Percentiles rank a stretch among this genome's conserved stretches.
Conservation (phyloP, 2,797 vertebrate genomes). For the Sebastolobus altivelis region DNA sequence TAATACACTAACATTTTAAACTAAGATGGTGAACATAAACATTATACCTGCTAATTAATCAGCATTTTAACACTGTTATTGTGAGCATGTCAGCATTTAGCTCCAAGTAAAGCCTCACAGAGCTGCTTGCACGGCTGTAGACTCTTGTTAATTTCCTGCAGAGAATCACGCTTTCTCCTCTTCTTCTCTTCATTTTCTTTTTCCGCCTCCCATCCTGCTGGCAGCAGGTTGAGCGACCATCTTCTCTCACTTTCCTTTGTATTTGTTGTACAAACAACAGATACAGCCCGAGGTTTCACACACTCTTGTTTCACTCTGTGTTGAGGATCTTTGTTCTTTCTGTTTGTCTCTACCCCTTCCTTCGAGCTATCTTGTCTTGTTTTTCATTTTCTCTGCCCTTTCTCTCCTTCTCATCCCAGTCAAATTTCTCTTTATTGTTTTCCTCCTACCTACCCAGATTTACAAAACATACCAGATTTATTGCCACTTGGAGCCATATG, state of each 20-base stretch:
- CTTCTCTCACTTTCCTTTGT: not conserved
- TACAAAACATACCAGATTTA: not conserved
- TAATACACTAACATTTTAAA: too few species aligned
- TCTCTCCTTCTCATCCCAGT: not conserved
- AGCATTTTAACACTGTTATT: not conserved
- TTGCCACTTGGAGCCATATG: constrained; percentile 15
- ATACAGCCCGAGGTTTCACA: not conserved
- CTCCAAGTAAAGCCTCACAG: not conserved
- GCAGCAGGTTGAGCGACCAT: not conserved
- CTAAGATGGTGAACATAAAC: not conserved
- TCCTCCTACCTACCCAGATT: not conserved
- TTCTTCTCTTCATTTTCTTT: not conserved
- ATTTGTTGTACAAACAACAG: constrained; percentile 3
- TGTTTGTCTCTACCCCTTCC: not conserved
- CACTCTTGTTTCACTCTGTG: not conserved
- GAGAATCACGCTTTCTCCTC: not conserved
- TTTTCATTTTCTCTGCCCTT: not conserved
- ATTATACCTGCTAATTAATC: not conserved
- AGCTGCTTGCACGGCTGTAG: not conserved
- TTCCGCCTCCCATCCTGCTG: not conserved
- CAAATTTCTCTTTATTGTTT: not conserved
- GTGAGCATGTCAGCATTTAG: not conserved
- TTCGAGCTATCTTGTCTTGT: not conserved
- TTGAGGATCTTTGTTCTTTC: not conserved
- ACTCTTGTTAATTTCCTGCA: not conserved